Base-by-base conservation (phyloP, 1,140 invertebrate species). In the Lepidotrigona ventralis region DNA sequence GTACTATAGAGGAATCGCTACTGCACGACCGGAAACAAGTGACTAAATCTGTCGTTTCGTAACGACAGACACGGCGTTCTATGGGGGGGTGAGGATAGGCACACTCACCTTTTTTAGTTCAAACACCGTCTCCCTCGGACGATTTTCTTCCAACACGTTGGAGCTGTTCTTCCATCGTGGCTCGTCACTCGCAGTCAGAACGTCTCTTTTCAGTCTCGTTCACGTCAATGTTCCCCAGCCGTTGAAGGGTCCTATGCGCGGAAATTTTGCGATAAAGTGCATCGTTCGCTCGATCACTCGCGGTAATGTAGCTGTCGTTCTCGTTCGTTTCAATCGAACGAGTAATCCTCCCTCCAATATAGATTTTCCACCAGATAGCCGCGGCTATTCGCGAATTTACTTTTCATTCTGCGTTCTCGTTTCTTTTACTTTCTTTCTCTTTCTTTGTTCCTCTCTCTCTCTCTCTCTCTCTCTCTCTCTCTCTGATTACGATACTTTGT, bases 91-190 rank as follows among this genome's bases (percentile, higher is more conserved):
- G 39, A 68, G 51, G 63, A 54, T 74, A 63, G n/a, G 14, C 21
- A 60, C 84, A 82, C 76, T 81, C 74, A 69, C 81, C 72, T 66
- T 73, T 63, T 73, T 63, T 33, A 64, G 60, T 77, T 79, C 26
- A 76, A 56, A 75, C 66, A 46, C 73, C 3, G 14, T 33, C n/a
- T 19, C 56, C 12, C 26, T 9, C 56, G 17, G 39, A 21, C 19
- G 46, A 29, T 69, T 46, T 80, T 77, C 72, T 64, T 64, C 23
- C 26, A n/a, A n/a, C 17, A 23, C 53, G 12, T 11, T 15, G 69
- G 8, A 70, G 6, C 19, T 6, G 33, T 29, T 56, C 33, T 29
- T 56, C 33, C 82, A 79, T 83, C 21, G 21, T 2, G 33, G 69
- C 17, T 33, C 58, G n/a, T 51, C n/a, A 46, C 33, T 79, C 19